Base-by-base conservation (phyloP, 2,113 vertebrate species). In the Corythornis vintsioides region DNA sequence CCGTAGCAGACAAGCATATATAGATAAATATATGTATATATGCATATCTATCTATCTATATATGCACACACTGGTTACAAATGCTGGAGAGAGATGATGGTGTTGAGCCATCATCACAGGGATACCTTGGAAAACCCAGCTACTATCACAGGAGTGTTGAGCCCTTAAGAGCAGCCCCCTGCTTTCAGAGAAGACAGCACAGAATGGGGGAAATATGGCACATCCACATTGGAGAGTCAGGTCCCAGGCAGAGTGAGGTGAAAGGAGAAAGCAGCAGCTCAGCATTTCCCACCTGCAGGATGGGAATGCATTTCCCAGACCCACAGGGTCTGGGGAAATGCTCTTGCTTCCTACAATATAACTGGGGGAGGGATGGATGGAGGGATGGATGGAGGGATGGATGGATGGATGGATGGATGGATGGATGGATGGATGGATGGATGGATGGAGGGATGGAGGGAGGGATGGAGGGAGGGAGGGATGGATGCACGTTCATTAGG, bases 151-250 rank as follows among this genome's bases (percentile, higher is more conserved):
- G 55, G 40, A 53, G 26, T 15, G 15, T 15, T 8, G 16, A 59
- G 60, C 28, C 17, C 22, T n/a, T 50, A 55, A n/a, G 7, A 53
- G 40, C 26, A 43, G 42, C 50, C 48, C 43, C 42, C 55, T 45
- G 21, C 31, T 65, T 48, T 55, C 3, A 8, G 52, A 33, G 16
- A 22, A 73, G 16, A 28, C 57, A 67, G 17, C 50, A 21, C 1
- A 8, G 11, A n/a, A 45, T 15, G 5, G 21, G 9, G 25, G 20
- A 29, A 42, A 56, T 31, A 18, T 0, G 3, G 22, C 64, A n/a
- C 28, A 40, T 15, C 45, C n/a, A 45, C 0, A 0, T 42, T 40
- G 2, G 3, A 70, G 43, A 31, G 35, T 25, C 22, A 29, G n/a
- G 55, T 47, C 19, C 33, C 3, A 3, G 40, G 48, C 33, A 2